These are phyloP conservation scores for human (Homo sapiens) DNA, from an alignment of 2,113 vertebrate genomes.

Conservation along the genomic window DNA sequence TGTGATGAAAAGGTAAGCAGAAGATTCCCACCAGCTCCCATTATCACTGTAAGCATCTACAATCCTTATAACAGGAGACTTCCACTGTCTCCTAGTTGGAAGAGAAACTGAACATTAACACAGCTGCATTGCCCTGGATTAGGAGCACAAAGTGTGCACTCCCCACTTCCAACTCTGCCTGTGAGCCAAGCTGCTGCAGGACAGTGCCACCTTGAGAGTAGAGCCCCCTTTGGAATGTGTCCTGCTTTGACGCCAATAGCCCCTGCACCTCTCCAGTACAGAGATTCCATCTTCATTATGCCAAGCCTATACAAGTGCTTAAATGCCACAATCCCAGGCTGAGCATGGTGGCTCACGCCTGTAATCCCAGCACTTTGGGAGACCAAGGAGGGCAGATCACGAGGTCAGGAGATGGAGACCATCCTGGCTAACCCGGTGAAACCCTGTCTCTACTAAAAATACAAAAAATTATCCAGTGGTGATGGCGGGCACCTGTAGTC, in stretches of 20 bases:
- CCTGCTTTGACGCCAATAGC: background rate
- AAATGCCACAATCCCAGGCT: background rate
- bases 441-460: no score
- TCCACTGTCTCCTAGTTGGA: background rate
- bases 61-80: background rate
- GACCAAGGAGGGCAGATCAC: no score
- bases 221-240: background rate
- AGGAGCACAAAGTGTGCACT: background rate
- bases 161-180: background rate
- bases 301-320: background rate
- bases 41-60: background rate
- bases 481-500: no score
- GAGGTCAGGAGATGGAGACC: no score
- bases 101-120: background rate
- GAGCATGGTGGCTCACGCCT: no score
- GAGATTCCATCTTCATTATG: background rate
- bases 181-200: background rate
- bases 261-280: background rate
- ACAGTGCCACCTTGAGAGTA: background rate
- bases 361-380: no score
- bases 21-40: background rate
- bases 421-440: no score
- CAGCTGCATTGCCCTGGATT: background rate
- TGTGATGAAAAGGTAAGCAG: background rate
- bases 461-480: no score